phyloP scores from a whole-genome alignment of 2,797 vertebrate genomes.

The Micropoecilia bifurca region DNA sequence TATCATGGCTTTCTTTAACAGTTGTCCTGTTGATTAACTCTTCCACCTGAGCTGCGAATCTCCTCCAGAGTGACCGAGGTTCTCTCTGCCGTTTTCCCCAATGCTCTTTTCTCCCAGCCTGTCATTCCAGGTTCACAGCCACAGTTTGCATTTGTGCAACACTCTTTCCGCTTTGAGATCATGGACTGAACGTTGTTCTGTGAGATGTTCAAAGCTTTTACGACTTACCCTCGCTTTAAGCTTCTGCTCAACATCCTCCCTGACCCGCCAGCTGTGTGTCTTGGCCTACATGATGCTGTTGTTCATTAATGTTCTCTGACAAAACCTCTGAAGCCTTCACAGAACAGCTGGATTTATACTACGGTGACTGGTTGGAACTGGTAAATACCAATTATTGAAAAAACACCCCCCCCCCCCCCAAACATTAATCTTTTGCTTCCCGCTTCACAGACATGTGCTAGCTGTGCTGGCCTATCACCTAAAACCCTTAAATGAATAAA shows the following conservation, averaged over 20 bases:
- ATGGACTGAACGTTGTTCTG: background rate
- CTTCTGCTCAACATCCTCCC: background rate
- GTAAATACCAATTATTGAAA: background rate
- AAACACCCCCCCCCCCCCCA: no score
- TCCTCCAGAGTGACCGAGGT: background rate
- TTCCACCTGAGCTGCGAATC: background rate
- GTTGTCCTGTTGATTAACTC: background rate
- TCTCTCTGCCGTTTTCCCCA: background rate
- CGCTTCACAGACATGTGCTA: background rate
- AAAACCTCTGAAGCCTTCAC: background rate
- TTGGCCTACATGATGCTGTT: background rate
- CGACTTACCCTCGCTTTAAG: background rate
- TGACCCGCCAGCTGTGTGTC: background rate
- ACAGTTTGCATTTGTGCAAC: background rate
- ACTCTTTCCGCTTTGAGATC: background rate
- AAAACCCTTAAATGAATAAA: background rate
- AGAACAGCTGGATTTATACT: background rate
- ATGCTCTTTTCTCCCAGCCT: background rate
- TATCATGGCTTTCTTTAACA: background rate
- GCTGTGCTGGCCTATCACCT: background rate
- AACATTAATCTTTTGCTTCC: background rate
- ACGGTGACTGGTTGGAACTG: background rate
- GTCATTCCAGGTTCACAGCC: background rate
- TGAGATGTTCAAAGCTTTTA: background rate
- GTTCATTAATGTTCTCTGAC: background rate